phyloP scores from a whole-genome alignment of 2,113 vertebrate genomes.

The Caretta caretta region DNA sequence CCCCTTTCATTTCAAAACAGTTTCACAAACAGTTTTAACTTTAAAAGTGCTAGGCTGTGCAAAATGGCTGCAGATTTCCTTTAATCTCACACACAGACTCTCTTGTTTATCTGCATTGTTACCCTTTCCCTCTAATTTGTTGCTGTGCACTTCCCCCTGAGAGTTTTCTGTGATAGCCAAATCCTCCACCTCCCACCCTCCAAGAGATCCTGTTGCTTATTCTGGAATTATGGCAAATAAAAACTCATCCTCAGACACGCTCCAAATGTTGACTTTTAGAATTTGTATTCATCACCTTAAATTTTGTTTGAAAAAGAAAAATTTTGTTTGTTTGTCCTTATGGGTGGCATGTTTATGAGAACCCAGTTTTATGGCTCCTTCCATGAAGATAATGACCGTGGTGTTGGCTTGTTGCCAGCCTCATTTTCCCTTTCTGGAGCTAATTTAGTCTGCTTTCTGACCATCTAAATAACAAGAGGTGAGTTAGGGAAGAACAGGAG shows the following conservation, averaged over 20 bases:
- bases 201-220: not conserved
- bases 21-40: not conserved
- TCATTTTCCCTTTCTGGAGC: conserved; percentile 28
- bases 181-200: not conserved
- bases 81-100: not conserved
- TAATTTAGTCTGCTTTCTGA: conserved; percentile 71
- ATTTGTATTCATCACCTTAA: conserved; percentile 56
- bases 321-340: conserved; percentile 19
- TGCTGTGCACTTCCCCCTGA: not conserved
- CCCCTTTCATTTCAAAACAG: not conserved
- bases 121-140: not conserved
- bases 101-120: conserved; percentile 4
- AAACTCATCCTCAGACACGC: not conserved
- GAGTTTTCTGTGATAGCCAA: not conserved
- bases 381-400: conserved; percentile 57
- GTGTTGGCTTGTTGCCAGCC: conserved; percentile 33
- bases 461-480: conserved; percentile 37
- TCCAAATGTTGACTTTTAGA: conserved; percentile 20
- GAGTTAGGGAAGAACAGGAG: conserved; percentile 33
- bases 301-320: conserved; percentile 67
- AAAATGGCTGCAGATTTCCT: not conserved
- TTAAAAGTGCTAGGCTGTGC: not conserved
- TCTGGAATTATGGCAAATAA: conserved; percentile 8
- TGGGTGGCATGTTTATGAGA: conserved; percentile 56
- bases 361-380: conserved; percentile 58